Base-by-base conservation (phyloP, 1,140 invertebrate species). In the Ostrea denselamellosa region DNA sequence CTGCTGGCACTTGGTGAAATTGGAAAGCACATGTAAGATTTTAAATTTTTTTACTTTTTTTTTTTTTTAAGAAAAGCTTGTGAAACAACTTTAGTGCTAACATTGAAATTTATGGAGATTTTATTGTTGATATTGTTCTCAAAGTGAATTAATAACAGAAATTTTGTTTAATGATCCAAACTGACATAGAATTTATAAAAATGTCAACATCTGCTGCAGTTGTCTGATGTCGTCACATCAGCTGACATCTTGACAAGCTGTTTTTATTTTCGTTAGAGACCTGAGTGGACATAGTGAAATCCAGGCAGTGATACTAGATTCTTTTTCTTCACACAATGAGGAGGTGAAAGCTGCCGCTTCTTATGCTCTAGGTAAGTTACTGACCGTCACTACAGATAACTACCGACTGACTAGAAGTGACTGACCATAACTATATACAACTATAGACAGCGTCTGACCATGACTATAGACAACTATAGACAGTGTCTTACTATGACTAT, bases 1-100 rank as follows among this genome's bases (percentile, higher is more conserved):
- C 95, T 99, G 28, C 95, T 99, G 8, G 97, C 98, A 14, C 97
- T 99, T 91, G 99, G 98, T 14, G 99, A 99, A 96, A 99, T 99
- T 91, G 99, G 99, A 8, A 96, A 98, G 91, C 97, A 98, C 92
- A 97, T 98, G 97, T 98, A 96, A 96, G 97, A 94, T 86, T 89
- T 28, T n/a, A 28, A 12, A 9, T 81, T 10, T 71, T 71, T 19
- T 19, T 19, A 58, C 0, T 44, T 44, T 44, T 44, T 44, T 44
- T 44, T 44, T 44, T 1, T 44, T 44, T 44, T 44, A 44, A 44
- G 5, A 44, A 2, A 2, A 2, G 34, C 34, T 44, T 44, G 2
- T 44, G 1, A 44, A 44, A 1, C 34, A 44, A 44, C 34, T 44
- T 44, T 44, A 44, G 34, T 44, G 34, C 5, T 2, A 44, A 2